Base-by-base conservation (phyloP, 1,140 invertebrate genomes). In the Hyles vespertilio region DNA sequence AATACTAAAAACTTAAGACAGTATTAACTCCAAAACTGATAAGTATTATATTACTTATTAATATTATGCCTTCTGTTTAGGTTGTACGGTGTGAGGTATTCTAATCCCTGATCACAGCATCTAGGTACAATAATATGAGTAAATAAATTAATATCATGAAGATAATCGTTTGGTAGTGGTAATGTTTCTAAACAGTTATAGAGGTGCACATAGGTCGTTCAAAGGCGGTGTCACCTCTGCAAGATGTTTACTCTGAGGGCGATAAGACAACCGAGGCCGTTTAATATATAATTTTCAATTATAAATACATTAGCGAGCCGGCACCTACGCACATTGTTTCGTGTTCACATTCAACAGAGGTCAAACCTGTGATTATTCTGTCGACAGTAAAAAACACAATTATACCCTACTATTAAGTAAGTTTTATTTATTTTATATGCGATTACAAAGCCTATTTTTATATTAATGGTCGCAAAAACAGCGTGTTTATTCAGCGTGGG, bases 261-360 rank as follows among this genome's bases (percentile, higher is more conserved):
- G 53, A 33, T 55, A 44, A 54, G 47, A 61, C 46, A 40, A 36
- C 45, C 56, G 57, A 61, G 56, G 62, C 53, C 62, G 52, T 45
- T 56, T 51, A 60, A 60, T 32, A 61, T 55, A 56, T 66, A 58
- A 56, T 61, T 55, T 65, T 67, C 61, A 62, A 69, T 72, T 72
- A 69, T 64, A 69, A 69, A 63, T 43, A 46, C 62, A 67, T 69
- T 72, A 63, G 62, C 43, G 22, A 34, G 52, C 34, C 51, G 52
- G 32, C 65, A 55, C 67, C 67, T 65, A 69, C 59, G 58, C 59
- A 57, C 53, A 56, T 66, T 61, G 59, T 66, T 66, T 66, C 57
- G 56, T 61, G 51, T 58, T 46, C 51, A 54, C 52, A 47, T 55
- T 59, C 43, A 59, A 58, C 58, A 58, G 53, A 66, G 63, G 63